These are phyloP conservation scores for Conger conger DNA, from an alignment of 2,113 vertebrate genomes.

Conservation along the genomic window DNA sequence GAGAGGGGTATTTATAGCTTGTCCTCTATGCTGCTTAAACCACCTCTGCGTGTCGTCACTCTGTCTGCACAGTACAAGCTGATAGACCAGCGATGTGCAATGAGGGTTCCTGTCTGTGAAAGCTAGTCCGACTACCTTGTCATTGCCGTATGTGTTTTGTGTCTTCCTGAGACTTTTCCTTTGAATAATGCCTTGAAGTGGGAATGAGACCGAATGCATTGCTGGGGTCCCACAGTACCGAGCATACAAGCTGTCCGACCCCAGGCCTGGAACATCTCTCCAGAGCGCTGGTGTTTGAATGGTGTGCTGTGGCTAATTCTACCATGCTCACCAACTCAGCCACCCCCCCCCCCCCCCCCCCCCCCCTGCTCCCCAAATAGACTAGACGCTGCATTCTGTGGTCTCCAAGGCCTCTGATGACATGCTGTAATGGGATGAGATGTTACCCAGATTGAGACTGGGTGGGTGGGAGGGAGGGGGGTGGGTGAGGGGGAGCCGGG, in stretches of 20 bases:
- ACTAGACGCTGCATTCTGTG: neutral
- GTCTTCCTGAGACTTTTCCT: neutral
- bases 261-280: neutral
- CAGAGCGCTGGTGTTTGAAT: neutral
- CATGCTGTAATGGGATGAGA: neutral
- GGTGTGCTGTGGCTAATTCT: neutral
- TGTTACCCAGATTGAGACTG: conserved; percentile 2
- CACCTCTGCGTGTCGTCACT: neutral
- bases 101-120: neutral
- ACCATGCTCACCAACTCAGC: neutral
- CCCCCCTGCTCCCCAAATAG: neutral
- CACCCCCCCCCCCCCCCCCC: neutral
- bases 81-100: neutral
- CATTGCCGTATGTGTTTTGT: neutral
- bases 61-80: neutral
- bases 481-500: conserved; percentile 28
- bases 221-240: neutral
- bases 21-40: neutral
- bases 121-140: neutral
- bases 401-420: neutral
- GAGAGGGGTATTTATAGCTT: neutral
- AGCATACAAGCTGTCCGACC: neutral
- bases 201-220: neutral
- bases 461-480: conserved; percentile 27
- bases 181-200: neutral